Evolutionary conservation across 1,140 invertebrate genomes (phyloP).

Genomic region (Drosophila arawakana): DNA sequence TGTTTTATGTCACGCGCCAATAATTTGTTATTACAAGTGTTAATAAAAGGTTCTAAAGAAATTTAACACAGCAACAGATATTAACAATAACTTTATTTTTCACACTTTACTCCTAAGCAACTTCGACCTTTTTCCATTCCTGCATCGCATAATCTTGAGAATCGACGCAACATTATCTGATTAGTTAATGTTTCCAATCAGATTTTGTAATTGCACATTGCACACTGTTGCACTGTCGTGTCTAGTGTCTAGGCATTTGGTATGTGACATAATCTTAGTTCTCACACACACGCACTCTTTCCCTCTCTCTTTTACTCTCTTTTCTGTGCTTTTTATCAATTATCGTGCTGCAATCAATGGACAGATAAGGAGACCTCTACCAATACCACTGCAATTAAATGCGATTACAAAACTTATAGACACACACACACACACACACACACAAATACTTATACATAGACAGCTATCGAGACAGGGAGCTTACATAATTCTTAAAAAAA

Average conservation of each 20-base stretch:
- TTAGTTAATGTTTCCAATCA: slow-evolving; percentile 49
- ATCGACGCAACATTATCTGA: slow-evolving; percentile 16
- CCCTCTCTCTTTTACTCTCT: slow-evolving; percentile 25
- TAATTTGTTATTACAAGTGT: slow-evolving; percentile 48
- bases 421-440: slow-evolving; percentile 28
- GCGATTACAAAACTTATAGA: slow-evolving; percentile 40
- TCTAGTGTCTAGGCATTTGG: slow-evolving; percentile 5
- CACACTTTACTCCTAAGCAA: too few species aligned
- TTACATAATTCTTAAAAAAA: slow-evolving; percentile 78
- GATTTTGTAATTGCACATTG: slow-evolving; percentile 72
- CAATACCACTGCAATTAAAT: slow-evolving; percentile 27
- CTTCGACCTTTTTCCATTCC: neutral
- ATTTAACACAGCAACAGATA: too few species aligned
- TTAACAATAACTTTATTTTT: too few species aligned
- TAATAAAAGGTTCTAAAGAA: slow-evolving; percentile 7
- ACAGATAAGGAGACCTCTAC: slow-evolving; percentile 51
- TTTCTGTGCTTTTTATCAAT: slow-evolving; percentile 39
- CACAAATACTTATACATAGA: slow-evolving; percentile 29
- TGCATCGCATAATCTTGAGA: neutral
- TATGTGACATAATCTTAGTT: slow-evolving; percentile 64
- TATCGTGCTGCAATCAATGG: slow-evolving; percentile 46
- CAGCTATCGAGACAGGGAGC: slow-evolving; percentile 43
- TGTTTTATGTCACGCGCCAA: slow-evolving; percentile 34
- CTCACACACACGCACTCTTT: slow-evolving; percentile 14
- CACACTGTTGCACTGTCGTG: slow-evolving; percentile 13